phyloP scores from a whole-genome alignment of 2,113 vertebrate genomes.

The Pionites leucogaster region DNA sequence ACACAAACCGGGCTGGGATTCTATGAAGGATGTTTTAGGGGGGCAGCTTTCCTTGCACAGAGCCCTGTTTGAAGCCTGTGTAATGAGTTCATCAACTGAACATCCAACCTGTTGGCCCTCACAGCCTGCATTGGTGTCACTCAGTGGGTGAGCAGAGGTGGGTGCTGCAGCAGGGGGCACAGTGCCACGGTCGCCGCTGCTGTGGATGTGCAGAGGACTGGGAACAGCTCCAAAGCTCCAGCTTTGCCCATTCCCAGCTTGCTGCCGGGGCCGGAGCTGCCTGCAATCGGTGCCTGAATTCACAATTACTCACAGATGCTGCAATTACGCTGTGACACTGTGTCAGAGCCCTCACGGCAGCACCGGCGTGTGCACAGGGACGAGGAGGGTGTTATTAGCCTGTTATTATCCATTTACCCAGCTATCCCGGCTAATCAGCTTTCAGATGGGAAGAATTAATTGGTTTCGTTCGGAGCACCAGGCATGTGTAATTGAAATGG shows the following conservation, averaged over 20 bases:
- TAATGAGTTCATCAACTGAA: background rate
- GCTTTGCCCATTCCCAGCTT: background rate
- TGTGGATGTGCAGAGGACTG: background rate
- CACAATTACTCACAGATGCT: constrained; percentile 42
- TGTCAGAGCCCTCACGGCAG: background rate
- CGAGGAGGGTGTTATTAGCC: constrained; percentile 40
- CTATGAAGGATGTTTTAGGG: too few relatives aligned
- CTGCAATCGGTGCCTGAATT: background rate
- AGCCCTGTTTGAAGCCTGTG: background rate
- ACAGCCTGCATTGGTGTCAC: fast-evolving
- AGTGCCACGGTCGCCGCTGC: fast-evolving
- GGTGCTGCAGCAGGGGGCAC: too few relatives aligned
- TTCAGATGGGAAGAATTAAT: constrained; percentile 74
- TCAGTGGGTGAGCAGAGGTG: fast-evolving
- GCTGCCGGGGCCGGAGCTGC: fast-evolving
- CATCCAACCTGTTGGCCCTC: background rate
- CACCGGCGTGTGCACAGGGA: background rate
- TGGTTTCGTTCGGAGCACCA: constrained; percentile 55
- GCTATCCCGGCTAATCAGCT: constrained; percentile 67
- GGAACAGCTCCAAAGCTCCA: fast-evolving
- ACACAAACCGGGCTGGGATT: background rate
- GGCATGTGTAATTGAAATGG: constrained; percentile 69
- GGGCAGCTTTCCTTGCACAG: background rate
- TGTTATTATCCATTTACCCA: constrained; percentile 67
- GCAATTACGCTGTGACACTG: background rate